Base-by-base conservation (phyloP, 53 echinoderm and acorn worm species). In the Hippasteria phrygiana region DNA sequence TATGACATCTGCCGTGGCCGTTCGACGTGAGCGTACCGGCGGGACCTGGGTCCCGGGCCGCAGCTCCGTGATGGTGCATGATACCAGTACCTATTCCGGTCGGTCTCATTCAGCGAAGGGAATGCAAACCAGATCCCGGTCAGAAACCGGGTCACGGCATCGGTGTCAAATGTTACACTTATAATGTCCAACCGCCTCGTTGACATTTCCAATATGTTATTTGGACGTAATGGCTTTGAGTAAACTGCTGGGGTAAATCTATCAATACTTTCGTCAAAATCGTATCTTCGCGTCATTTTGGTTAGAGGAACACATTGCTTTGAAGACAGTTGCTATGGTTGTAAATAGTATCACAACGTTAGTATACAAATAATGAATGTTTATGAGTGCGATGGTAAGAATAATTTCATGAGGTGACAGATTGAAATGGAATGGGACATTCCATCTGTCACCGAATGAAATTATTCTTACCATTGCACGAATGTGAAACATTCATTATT, bases 1-100 rank as follows among this genome's bases (percentile, higher is more conserved):
- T 65, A 82, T 82, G 82, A 66, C 82, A 82, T 29, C 63, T 82
- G 43, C 62, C 12, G 29, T 3, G 20, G 32, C 34, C 34, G 69
- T 33, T 63, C 5, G 10, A 17, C 64, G 64, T 2, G 64, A 31
- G 28, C 4, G 32, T 18, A 39, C 2, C 40, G 11, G 42, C 56
- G 40, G 62, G 80, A 26, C 13, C 41, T 26, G 59, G 12, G 31
- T 17, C 33, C 5, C 47, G 77, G 8, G 20, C 54, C 51, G 10
- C n/a, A 31, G 50, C 7, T 77, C 13, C 77, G 14, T 62, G 62
- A 43, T n/a, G n/a, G n/a, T n/a, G n/a, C n/a, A n/a, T n/a, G n/a
- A n/a, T n/a, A n/a, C n/a, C n/a, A n/a, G n/a, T n/a, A n/a, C n/a
- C 29, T 55, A 13, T 59, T 12, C 7, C 78, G 22, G 40, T 78